A percentile compares a stretch with the other conserved stretches of the same genome.
These are phyloP conservation scores for Chrysopilus asiliformis DNA, from an alignment of 2,888 invertebrate genomes.

Conservation along the genomic window DNA sequence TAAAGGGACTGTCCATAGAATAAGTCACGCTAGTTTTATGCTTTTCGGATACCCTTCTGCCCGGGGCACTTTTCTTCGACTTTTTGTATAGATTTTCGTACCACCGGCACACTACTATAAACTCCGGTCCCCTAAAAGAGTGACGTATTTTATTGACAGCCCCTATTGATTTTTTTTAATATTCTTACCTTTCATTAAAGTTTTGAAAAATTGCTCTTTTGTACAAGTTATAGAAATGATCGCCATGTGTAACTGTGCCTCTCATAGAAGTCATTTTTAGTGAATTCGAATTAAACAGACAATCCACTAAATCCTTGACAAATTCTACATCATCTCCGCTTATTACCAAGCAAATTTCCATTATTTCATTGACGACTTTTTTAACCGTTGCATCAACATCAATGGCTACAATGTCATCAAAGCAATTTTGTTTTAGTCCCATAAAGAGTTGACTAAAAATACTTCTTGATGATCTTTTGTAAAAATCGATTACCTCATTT, in stretches of 20 bases:
- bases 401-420: constrained; percentile 8
- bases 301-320: constrained; percentile 9
- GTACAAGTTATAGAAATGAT: constrained; percentile 28
- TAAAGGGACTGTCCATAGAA: too few relatives aligned
- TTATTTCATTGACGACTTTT: constrained; percentile 13
- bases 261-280: constrained; percentile 11
- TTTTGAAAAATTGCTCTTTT: constrained; percentile 23
- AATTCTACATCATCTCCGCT: too few relatives aligned
- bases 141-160: too few relatives aligned
- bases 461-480: constrained; percentile 9
- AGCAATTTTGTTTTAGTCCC: constrained; percentile 12
- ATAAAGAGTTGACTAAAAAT: constrained; percentile 15
- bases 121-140: too few relatives aligned
- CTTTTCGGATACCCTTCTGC: too few relatives aligned
- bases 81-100: too few relatives aligned
- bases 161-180: too few relatives aligned
- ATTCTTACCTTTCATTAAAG: constrained; percentile 12
- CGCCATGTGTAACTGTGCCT: constrained; percentile 24
- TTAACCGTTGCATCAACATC: constrained; percentile 12
- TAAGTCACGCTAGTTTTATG: too few relatives aligned
- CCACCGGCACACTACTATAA: too few relatives aligned
- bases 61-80: too few relatives aligned
- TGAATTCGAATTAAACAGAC: constrained; percentile 11
- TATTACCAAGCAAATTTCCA: constrained; percentile 15
- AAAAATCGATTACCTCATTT: not conserved